These are phyloP conservation scores for Pseudococcus viburni DNA, from an alignment of 2,888 invertebrate species.

Conservation along the genomic window DNA sequence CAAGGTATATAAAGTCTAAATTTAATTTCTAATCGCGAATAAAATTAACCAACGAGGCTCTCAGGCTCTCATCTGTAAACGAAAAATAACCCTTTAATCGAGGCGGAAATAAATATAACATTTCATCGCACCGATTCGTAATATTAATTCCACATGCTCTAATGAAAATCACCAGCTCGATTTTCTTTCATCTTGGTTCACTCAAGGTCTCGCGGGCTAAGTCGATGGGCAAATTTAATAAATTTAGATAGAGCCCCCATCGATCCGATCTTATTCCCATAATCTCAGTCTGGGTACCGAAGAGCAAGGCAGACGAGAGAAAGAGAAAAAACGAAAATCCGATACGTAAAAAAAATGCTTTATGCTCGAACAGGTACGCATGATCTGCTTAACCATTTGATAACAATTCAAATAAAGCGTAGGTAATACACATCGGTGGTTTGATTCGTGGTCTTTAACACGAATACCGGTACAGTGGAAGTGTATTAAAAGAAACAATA, in stretches of 20 bases:
- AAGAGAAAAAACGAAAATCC: constrained; percentile 20
- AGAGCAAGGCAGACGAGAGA: not conserved
- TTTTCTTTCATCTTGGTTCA: not conserved
- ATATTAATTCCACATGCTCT: not conserved
- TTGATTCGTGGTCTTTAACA: constrained; percentile 57
- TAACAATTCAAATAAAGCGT: constrained; percentile 35
- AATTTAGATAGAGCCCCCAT: constrained; percentile 50
- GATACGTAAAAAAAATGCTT: constrained; percentile 55
- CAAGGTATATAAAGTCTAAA: not conserved
- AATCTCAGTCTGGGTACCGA: not conserved
- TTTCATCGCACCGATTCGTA: constrained; percentile 10
- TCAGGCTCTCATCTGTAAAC: not conserved
- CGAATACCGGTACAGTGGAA: constrained; percentile 58
- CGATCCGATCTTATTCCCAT: not conserved
- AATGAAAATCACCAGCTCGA: not conserved
- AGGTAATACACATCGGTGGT: constrained; percentile 55
- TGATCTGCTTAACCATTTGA: constrained; percentile 58
- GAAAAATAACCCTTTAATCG: not conserved
- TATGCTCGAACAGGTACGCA: constrained; percentile 64
- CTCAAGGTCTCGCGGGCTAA: not conserved
- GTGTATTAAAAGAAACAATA: constrained; percentile 60
- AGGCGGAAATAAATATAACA: not conserved
- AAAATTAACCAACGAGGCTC: not conserved
- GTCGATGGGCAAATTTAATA: constrained; percentile 40
- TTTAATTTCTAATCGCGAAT: not conserved